phyloP scores from a whole-genome alignment of 1,140 invertebrate genomes.

The Aphelinus certus region DNA sequence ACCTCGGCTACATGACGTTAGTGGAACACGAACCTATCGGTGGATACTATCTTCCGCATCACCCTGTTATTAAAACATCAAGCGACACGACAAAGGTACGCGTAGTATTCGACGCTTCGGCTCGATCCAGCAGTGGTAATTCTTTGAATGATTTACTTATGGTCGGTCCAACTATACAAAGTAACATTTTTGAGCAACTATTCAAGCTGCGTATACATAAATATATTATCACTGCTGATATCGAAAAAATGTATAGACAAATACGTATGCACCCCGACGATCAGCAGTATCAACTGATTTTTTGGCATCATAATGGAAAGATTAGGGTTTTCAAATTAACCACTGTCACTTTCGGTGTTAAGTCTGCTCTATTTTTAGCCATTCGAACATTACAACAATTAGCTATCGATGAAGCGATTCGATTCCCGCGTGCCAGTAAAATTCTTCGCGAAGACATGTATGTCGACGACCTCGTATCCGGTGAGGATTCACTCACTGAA shows the following conservation, averaged over 20 bases:
- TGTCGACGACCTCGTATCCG: slow-evolving; percentile 62
- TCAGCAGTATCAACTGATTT: slow-evolving; percentile 1
- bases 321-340: neutral
- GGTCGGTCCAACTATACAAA: neutral
- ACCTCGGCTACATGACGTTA: neutral
- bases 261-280: slow-evolving; percentile 50
- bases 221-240: neutral
- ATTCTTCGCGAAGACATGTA: slow-evolving; percentile 53
- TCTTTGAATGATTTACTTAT: neutral
- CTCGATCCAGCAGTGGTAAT: neutral
- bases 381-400: slow-evolving; percentile 27
- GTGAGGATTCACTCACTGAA: slow-evolving; percentile 49
- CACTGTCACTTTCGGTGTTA: slow-evolving; percentile 18
- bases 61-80: slow-evolving; percentile 1
- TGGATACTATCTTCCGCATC: slow-evolving; percentile 2
- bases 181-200: neutral
- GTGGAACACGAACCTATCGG: neutral
- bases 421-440: slow-evolving; percentile 7
- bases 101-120: slow-evolving; percentile 13
- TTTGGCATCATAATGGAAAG: slow-evolving; percentile 2
- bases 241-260: slow-evolving; percentile 58
- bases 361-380: slow-evolving; percentile 27
- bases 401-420: slow-evolving; percentile 14
- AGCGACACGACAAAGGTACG: neutral
- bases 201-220: neutral